Percentiles rank a stretch among this genome's conserved stretches.
These are phyloP conservation scores for Drosophila stalkeri DNA, from an alignment of 2,888 invertebrate genomes.

Conservation along the genomic window DNA sequence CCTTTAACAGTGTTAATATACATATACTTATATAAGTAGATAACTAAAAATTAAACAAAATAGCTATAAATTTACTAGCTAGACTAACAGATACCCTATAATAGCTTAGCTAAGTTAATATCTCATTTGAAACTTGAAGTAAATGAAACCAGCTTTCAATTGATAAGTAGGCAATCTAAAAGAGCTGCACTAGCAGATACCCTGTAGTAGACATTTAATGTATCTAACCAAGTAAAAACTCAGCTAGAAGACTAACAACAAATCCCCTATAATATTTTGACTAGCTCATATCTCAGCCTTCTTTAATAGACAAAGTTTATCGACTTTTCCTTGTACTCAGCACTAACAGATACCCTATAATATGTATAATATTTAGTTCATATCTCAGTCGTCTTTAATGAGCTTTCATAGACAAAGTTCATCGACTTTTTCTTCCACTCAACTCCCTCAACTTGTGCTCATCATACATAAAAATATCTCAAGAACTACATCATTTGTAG, in stretches of 20 bases:
- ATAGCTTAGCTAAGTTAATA: background rate
- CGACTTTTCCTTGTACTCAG: too few relatives aligned
- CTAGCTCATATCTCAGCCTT: too few relatives aligned
- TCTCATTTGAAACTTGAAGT: background rate
- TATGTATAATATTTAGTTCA: background rate
- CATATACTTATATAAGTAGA: too few relatives aligned
- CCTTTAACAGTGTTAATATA: too few relatives aligned
- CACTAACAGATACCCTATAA: background rate
- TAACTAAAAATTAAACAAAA: too few relatives aligned
- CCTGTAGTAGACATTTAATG: background rate
- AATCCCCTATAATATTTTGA: too few relatives aligned
- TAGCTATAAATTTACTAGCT: background rate
- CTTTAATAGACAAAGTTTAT: too few relatives aligned
- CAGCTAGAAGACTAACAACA: too few relatives aligned
- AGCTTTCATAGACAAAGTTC: background rate
- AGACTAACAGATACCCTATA: background rate
- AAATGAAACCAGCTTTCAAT: too few relatives aligned
- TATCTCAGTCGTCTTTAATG: background rate
- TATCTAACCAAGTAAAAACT: too few relatives aligned
- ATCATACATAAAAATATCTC: background rate
- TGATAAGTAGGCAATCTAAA: too few relatives aligned
- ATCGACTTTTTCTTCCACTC: too few relatives aligned
- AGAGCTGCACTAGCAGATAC: background rate
- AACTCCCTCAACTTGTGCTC: background rate
- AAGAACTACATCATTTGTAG: background rate